Conservation (phyloP, 2,113 vertebrate species). For the Willisornis vidua region DNA sequence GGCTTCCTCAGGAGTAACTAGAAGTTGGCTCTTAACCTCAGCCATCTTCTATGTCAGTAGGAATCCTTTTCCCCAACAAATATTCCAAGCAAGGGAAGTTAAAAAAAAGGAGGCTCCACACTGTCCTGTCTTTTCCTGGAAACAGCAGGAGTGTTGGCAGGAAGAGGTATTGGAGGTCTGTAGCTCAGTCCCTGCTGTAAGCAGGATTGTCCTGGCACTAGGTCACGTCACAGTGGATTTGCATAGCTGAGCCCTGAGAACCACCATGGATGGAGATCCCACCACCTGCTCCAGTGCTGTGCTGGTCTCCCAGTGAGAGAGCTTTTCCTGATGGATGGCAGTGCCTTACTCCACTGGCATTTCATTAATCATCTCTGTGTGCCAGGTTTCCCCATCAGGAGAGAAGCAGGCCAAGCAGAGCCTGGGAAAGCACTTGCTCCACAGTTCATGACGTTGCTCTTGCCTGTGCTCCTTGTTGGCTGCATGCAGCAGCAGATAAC, state of each 20-base stretch:
- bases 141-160: neutral
- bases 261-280: neutral
- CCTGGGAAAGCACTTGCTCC: neutral
- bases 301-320: neutral
- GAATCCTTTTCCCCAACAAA: neutral
- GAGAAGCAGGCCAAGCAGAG: neutral
- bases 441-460: accelerated
- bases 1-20: neutral
- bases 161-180: neutral
- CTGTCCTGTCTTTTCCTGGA: neutral
- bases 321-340: neutral
- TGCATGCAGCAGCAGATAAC: neutral
- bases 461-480: neutral
- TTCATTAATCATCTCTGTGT: neutral
- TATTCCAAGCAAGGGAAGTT: neutral
- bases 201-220: accelerated
- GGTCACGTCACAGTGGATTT: neutral
- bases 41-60: neutral
- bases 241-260: neutral
- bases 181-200: neutral
- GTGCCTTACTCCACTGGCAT: neutral
- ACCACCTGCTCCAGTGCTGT: neutral
- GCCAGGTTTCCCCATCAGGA: neutral
- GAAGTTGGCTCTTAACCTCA: neutral
- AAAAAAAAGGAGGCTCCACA: neutral